A percentile compares a stretch with the other conserved stretches of the same genome.
Evolutionary conservation across 2,888 invertebrate genomes (phyloP).

Genomic region (Amphipoea lucens): DNA sequence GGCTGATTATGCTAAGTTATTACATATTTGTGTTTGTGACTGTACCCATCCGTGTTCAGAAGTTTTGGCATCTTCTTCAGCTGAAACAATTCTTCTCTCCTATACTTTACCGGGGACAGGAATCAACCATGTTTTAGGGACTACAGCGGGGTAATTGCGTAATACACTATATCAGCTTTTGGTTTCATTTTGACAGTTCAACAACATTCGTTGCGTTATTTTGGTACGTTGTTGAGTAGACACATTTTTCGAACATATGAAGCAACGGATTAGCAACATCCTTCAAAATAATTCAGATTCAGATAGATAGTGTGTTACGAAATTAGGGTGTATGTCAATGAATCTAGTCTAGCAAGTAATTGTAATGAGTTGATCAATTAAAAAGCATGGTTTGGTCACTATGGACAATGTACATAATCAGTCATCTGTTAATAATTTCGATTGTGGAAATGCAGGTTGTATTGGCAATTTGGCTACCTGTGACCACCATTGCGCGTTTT

Average conservation of each 20-base stretch:
- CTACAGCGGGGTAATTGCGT: background rate
- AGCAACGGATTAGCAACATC: background rate
- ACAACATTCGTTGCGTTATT: background rate
- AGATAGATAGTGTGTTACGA: too few relatives aligned
- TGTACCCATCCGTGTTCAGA: background rate
- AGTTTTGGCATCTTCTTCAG: background rate
- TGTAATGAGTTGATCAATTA: slow-evolving; percentile 33
- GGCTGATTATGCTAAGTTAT: background rate
- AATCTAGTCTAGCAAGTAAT: background rate
- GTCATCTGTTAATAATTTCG: slow-evolving; percentile 42
- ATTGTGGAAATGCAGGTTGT: slow-evolving; percentile 34
- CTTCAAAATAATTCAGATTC: background rate
- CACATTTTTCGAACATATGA: background rate
- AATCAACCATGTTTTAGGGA: background rate
- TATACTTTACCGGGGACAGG: background rate
- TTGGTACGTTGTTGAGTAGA: background rate
- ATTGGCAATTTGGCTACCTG: slow-evolving; percentile 31
- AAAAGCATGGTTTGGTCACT: slow-evolving; percentile 34
- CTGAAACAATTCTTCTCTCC: background rate
- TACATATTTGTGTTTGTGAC: background rate
- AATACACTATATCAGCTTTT: too few relatives aligned
- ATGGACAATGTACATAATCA: slow-evolving; percentile 17
- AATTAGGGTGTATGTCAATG: too few relatives aligned
- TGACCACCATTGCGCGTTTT: slow-evolving; percentile 30
- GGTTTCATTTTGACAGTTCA: background rate